Conservation (phyloP, 2,113 vertebrate species). For the Ardeotis arabs region DNA sequence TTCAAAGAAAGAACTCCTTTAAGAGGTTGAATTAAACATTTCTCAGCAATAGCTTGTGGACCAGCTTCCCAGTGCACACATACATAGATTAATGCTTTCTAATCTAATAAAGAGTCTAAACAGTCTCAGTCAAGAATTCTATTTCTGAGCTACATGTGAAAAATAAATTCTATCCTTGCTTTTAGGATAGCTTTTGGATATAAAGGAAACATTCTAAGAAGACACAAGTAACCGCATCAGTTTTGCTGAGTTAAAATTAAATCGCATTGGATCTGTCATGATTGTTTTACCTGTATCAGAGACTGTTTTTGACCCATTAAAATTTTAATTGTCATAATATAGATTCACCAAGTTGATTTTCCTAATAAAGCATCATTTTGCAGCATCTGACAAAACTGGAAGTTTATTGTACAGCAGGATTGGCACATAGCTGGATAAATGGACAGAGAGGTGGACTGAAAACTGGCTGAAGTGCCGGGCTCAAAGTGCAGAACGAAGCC, state of each 20-base stretch:
- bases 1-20: not conserved
- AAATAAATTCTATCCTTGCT: not conserved
- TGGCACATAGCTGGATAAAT: not conserved
- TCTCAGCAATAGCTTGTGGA: not conserved
- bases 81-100: not conserved
- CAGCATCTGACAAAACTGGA: not conserved
- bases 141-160: not conserved
- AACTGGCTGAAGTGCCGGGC: not conserved
- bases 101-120: not conserved
- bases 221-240: not conserved
- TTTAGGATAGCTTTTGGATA: not conserved
- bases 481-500: not conserved
- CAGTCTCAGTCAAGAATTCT: not conserved
- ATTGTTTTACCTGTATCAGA: not conserved
- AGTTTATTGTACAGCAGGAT: not conserved
- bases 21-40: not conserved
- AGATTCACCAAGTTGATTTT: not conserved
- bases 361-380: not conserved
- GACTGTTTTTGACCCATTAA: not conserved
- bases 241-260: not conserved
- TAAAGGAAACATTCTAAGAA: not conserved
- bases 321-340: not conserved
- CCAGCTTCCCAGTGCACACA: not conserved
- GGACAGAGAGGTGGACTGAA: not conserved
- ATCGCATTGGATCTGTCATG: fast-evolving